phyloP scores from a whole-genome alignment of 2,888 invertebrate genomes.

The Mechanitis messenoides region DNA sequence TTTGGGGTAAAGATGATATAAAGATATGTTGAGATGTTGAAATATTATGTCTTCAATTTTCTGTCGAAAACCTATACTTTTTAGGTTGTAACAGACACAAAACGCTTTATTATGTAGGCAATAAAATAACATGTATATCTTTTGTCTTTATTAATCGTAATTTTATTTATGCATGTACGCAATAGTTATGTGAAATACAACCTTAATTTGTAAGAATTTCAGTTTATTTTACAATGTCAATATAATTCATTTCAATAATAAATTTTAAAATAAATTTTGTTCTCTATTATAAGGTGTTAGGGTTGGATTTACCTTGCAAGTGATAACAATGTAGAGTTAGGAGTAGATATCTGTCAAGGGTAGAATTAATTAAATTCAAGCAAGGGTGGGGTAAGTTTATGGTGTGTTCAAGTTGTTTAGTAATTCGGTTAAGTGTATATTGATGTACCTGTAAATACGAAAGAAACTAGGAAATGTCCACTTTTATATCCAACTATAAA shows the following conservation, averaged over 20 bases:
- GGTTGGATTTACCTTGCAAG: background rate
- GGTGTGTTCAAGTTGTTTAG: constrained; percentile 27
- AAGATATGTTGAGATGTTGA: too few species aligned
- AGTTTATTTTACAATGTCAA: background rate
- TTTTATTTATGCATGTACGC: constrained; percentile 1
- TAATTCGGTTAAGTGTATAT: constrained; percentile 26
- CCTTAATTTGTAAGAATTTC: background rate
- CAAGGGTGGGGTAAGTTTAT: constrained; percentile 28
- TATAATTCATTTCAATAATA: background rate
- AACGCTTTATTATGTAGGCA: background rate
- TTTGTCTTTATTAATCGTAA: constrained; percentile 7
- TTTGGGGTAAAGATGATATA: too few species aligned
- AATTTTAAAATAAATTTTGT: background rate
- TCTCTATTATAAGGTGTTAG: background rate
- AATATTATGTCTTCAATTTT: background rate
- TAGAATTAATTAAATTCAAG: constrained; percentile 33
- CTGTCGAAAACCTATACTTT: background rate
- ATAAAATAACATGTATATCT: constrained; percentile 5
- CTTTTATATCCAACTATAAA: too few species aligned
- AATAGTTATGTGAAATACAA: background rate
- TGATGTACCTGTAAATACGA: constrained; percentile 8
- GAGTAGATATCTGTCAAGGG: constrained; percentile 31
- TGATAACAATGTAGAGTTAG: constrained; percentile 1
- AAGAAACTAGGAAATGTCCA: too few species aligned
- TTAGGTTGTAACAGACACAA: background rate